Evolutionary conservation across 1,140 invertebrate species (phyloP).

Genomic region (Papilio polytes): DNA sequence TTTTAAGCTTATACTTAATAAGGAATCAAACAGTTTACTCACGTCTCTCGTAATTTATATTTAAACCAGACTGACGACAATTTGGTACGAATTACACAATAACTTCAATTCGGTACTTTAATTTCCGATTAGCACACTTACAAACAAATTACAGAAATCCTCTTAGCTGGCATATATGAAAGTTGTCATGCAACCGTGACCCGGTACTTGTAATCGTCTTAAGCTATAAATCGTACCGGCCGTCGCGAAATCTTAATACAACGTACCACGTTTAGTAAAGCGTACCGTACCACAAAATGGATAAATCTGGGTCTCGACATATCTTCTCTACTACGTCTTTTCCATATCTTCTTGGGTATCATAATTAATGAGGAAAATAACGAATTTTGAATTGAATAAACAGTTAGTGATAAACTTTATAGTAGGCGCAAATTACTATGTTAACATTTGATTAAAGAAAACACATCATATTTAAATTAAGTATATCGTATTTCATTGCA

Average conservation of each 20-base stretch:
- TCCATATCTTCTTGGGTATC: too few relatives aligned
- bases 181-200: slow-evolving; percentile 32
- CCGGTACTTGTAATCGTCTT: slow-evolving; percentile 37
- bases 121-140: slow-evolving; percentile 32
- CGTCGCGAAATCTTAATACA: slow-evolving; percentile 20
- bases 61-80: background rate
- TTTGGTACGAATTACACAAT: background rate
- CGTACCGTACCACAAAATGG: background rate
- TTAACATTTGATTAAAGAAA: background rate
- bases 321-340: too few relatives aligned
- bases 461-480: background rate
- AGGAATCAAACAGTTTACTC: too few relatives aligned
- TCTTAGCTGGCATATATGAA: slow-evolving; percentile 30
- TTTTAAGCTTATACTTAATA: too few relatives aligned
- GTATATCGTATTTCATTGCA: background rate
- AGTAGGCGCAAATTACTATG: background rate
- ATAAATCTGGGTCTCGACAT: background rate
- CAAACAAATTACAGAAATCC: slow-evolving; percentile 34
- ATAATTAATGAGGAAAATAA: too few relatives aligned
- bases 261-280: background rate
- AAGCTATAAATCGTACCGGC: slow-evolving; percentile 32
- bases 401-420: too few relatives aligned
- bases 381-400: too few relatives aligned
- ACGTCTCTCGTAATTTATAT: background rate
- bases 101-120: background rate